Evolutionary conservation across 2,888 invertebrate species (phyloP), one percentile per base, ranked within the genome.

Genomic region (Tiliacea aurago): DNA sequence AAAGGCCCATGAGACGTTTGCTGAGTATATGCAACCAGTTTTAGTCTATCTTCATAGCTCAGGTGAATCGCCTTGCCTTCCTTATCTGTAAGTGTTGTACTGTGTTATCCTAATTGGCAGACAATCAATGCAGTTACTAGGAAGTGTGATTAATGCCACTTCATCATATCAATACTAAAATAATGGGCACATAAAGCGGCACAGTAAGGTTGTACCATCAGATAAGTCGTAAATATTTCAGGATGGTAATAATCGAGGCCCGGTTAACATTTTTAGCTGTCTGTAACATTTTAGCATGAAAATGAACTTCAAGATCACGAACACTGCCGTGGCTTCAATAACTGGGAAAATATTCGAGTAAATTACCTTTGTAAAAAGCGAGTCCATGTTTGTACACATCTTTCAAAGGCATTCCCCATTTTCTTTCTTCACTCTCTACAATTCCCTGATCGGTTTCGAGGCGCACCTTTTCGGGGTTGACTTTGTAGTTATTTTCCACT

Each of bases 61-160:
- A 99, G 97, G 90, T 99, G 99, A 64, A 99, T 97, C 4, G 99
- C 99, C 96, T 99, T 99, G n/a, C 99, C 99, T 95, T 99, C 98
- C 96, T 99, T 99, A 93, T 99, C 99, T 99, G 94, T 23, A 96
- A 84, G 53, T 61, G 58, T 58, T 61, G 13, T 73, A 23, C 13
- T 51, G 33, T 62, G 62, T 70, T 70, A 53, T 33, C 15, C 10
- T 49, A 49, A 61, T 58, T 53, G 23, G n/a, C n/a, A n/a, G n/a
- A 37, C 43, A 77, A 78, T 75, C 66, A 47, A 6, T 66, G 10
- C 37, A 74, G 13, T 63, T 61, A 75, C 41, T 59, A 78, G 20
- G 61, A 77, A 83, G 58, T 68, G 23, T 65, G 47, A 65, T 37
- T 66, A 71, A 64, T 53, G 15, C 49, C 11, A 33, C 47, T 53